These are phyloP conservation scores for Ctena decussata DNA, from an alignment of 2,888 invertebrate genomes.

Conservation along the genomic window DNA sequence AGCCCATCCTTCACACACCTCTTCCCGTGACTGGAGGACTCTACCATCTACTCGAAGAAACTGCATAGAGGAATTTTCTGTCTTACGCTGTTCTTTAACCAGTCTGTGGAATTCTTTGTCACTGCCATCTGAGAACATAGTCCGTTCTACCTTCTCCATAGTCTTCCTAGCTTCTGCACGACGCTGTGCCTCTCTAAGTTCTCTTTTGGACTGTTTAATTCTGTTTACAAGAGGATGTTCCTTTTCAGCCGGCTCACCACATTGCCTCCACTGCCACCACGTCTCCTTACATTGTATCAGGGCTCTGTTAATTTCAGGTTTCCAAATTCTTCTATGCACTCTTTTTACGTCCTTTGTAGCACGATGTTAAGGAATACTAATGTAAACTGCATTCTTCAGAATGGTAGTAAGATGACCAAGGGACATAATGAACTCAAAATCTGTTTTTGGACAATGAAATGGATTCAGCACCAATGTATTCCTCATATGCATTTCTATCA, in stretches of 20 bases:
- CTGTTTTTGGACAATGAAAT: not conserved
- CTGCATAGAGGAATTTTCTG: not conserved
- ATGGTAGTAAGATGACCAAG: not conserved
- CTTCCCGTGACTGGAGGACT: not conserved
- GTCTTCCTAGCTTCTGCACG: not conserved
- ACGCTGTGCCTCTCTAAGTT: not conserved
- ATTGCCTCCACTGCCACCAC: not conserved
- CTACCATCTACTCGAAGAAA: not conserved
- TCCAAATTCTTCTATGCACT: not conserved
- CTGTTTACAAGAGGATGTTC: not conserved
- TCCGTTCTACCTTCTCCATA: not conserved
- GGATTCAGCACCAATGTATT: not conserved
- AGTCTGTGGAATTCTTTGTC: not conserved
- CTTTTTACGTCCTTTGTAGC: too few species aligned
- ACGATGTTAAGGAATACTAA: not conserved
- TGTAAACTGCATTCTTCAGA: not conserved
- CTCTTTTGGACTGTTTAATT: not conserved
- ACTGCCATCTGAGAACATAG: not conserved
- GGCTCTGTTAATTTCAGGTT: not conserved
- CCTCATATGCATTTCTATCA: not conserved
- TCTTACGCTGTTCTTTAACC: not conserved
- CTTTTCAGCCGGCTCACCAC: not conserved
- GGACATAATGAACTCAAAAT: not conserved
- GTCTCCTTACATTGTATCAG: not conserved
- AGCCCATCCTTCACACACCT: not conserved